These are phyloP conservation scores for Python bivittatus DNA, from an alignment of 2,113 vertebrate species.

Conservation along the genomic window DNA sequence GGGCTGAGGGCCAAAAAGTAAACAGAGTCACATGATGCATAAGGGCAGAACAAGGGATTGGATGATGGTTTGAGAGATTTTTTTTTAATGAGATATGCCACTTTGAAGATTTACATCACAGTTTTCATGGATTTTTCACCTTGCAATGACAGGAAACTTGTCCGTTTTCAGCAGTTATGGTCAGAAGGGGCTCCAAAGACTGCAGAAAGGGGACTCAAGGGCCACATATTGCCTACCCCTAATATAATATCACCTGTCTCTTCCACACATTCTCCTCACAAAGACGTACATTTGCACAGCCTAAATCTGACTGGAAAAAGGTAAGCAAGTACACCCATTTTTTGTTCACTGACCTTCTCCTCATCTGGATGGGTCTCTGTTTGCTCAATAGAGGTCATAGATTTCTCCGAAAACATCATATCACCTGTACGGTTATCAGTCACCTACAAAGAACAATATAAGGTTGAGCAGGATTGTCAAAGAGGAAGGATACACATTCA, in stretches of 20 bases:
- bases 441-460: constrained; percentile 40
- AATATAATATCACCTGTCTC: neutral
- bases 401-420: constrained; percentile 58
- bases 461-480: neutral
- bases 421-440: constrained; percentile 65
- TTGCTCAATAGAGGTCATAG: constrained; percentile 53
- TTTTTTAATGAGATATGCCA: neutral
- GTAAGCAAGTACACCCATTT: neutral
- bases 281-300: neutral
- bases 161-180: neutral
- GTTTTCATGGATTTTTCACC: neutral
- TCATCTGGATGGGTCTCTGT: constrained; percentile 3
- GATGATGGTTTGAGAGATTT: neutral
- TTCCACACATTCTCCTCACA: neutral
- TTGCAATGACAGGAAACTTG: neutral
- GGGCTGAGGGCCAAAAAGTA: neutral
- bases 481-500: neutral
- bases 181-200: neutral
- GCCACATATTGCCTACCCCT: neutral
- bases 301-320: neutral
- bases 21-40: neutral
- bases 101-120: neutral
- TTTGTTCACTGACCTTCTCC: constrained; percentile 52
- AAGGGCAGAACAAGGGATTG: neutral
- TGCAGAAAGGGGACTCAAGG: neutral